These are phyloP conservation scores for Bembecia ichneumoniformis DNA, from an alignment of 2,888 invertebrate species.

Conservation along the genomic window DNA sequence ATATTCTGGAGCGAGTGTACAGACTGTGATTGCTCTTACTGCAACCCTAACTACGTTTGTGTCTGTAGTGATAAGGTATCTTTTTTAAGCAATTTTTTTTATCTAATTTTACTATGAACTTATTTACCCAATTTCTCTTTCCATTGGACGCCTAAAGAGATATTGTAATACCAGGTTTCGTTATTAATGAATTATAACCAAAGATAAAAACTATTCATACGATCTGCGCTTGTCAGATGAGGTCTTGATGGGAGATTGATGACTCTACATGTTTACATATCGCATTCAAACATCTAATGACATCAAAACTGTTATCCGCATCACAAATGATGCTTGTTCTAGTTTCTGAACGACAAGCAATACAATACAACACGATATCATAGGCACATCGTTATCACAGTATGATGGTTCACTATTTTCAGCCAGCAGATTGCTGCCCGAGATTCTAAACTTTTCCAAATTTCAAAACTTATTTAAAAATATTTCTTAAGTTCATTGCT, in stretches of 20 bases:
- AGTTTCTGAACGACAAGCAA: not conserved
- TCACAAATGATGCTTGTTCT: not conserved
- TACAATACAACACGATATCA: not conserved
- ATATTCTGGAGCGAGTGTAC: conserved; percentile 76
- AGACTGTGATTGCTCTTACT: conserved; percentile 68
- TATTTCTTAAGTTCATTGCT: conserved; percentile 19
- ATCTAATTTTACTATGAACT: conserved; percentile 3
- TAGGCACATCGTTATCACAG: too few relatives aligned
- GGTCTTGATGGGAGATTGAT: conserved; percentile 24
- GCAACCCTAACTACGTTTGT: conserved; percentile 72
- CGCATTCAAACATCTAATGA: not conserved
- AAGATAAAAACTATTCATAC: not conserved
- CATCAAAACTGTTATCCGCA: not conserved
- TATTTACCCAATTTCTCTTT: conserved; percentile 6
- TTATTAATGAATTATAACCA: not conserved
- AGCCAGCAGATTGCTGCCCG: too few relatives aligned
- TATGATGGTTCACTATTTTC: too few relatives aligned
- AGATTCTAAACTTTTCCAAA: too few relatives aligned
- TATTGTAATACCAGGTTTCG: too few relatives aligned
- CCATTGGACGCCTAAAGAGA: too few relatives aligned
- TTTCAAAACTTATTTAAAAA: too few relatives aligned
- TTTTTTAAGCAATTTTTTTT: not conserved
- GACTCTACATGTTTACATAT: conserved; percentile 6
- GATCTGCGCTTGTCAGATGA: too few relatives aligned
- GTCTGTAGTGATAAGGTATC: conserved; percentile 71